Base-by-base conservation (phyloP, 2,797 vertebrate genomes). In the Hoplostethus atlanticus region DNA sequence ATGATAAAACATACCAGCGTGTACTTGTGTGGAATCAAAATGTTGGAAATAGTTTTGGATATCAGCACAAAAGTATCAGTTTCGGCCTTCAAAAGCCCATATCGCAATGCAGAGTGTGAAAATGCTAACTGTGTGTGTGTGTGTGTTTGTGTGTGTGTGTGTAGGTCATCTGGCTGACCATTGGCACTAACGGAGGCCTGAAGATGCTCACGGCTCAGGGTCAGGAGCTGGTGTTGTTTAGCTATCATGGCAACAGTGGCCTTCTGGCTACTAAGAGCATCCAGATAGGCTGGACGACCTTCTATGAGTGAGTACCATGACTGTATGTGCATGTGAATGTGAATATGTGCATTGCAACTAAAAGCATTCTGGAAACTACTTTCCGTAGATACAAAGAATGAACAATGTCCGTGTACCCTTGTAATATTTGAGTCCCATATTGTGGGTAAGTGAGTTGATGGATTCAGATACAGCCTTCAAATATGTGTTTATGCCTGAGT, bases 271-370 rank as follows among this genome's bases (percentile, higher is more conserved):
- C 98, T n/a, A 99, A 99, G 90, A 99, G 97, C 3, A 96, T 98
- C 69, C 97, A 99, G 79, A 99, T 97, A 16, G 98, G 98, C 71
- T 99, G 98, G 98, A 99, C 97, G 7, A 99, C 98, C 4, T 99
- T 99, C 91, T 99, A 98, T 75, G 97, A 99, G 98, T 99, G 89
- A 98, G 98, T 94, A 90, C 3, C 16, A 13, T 64, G n/a, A 36
- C 25, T 42, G 30, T 2, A 17, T 64, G 63, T 68, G 0, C 58
- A 15, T 46, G 10, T 59, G 31, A 53, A 4, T 34, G 34, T 47
- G 13, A 5, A 30, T 64, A 21, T 25, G 1, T 71, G 28, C 13
- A 16, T 11, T 25, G 17, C 31, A 4, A 6, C 31, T 34, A 34
- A 34, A 34, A 34, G 31, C 31, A 4, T 34, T 6, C 6, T 6